These are phyloP conservation scores for Craniophora ligustri DNA, from an alignment of 2,888 invertebrate genomes.

Conservation along the genomic window DNA sequence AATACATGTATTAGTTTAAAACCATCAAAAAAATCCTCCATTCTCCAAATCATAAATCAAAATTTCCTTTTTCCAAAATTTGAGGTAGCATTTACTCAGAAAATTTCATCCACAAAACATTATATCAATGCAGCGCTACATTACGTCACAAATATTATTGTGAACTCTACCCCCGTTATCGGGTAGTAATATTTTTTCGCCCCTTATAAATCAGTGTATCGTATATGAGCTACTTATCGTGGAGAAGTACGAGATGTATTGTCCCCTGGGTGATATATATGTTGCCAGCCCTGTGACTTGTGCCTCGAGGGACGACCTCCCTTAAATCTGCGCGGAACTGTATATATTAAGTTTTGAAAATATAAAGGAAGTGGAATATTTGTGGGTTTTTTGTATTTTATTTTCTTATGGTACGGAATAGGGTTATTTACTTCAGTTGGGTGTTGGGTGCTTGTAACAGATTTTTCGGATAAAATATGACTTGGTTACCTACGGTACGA, in stretches of 20 bases:
- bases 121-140: conserved; percentile 53
- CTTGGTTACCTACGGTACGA: no score
- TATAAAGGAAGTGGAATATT: conserved; percentile 44
- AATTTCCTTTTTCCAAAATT: conserved; percentile 13
- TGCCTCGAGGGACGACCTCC: conserved; percentile 61
- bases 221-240: conserved; percentile 81
- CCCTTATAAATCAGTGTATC: conserved; percentile 82
- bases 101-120: conserved; percentile 32
- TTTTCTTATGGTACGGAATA: conserved; percentile 29
- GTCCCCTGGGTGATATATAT: conserved; percentile 78
- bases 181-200: conserved; percentile 70
- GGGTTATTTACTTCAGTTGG: conserved; percentile 43
- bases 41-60: conserved; percentile 14
- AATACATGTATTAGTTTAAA: no score
- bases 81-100: no score
- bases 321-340: conserved; percentile 52
- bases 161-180: conserved; percentile 58
- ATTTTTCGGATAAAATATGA: no score
- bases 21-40: neutral
- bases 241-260: conserved; percentile 77
- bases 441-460: no score
- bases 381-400: conserved; percentile 39
- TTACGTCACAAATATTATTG: conserved; percentile 53
- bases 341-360: conserved; percentile 59
- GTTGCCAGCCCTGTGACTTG: conserved; percentile 67